Conservation (phyloP, 2,113 vertebrate genomes). For the Anguilla rostrata region DNA sequence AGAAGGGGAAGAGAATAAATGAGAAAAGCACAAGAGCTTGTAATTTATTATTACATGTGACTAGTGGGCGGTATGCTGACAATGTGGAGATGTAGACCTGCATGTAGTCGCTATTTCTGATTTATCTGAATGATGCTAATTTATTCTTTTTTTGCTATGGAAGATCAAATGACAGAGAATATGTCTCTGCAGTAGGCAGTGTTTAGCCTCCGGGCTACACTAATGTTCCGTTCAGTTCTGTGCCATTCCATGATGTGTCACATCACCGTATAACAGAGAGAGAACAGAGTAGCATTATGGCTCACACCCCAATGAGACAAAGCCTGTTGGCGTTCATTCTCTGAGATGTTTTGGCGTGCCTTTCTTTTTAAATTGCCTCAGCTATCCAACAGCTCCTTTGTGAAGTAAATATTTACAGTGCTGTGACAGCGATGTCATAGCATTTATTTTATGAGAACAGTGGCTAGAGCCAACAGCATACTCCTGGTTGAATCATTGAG, state of each 20-base stretch:
- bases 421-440: background rate
- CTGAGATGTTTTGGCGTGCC: background rate
- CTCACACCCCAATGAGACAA: background rate
- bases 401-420: background rate
- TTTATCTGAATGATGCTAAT: background rate
- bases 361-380: background rate
- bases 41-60: background rate
- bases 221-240: background rate
- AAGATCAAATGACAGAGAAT: background rate
- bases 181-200: background rate
- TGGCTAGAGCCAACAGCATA: background rate
- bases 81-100: background rate
- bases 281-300: background rate
- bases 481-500: background rate
- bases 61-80: background rate
- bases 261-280: background rate
- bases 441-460: background rate
- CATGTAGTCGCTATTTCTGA: background rate
- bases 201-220: background rate
- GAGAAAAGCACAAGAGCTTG: background rate
- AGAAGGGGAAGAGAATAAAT: background rate
- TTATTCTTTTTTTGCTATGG: background rate
- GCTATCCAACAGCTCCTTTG: background rate
- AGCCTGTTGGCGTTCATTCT: background rate
- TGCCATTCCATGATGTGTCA: background rate